A percentile compares a stretch with the other conserved stretches of the same genome.
Evolutionary conservation across 2,888 invertebrate genomes (phyloP).

Genomic region (Abscondita cerata): DNA sequence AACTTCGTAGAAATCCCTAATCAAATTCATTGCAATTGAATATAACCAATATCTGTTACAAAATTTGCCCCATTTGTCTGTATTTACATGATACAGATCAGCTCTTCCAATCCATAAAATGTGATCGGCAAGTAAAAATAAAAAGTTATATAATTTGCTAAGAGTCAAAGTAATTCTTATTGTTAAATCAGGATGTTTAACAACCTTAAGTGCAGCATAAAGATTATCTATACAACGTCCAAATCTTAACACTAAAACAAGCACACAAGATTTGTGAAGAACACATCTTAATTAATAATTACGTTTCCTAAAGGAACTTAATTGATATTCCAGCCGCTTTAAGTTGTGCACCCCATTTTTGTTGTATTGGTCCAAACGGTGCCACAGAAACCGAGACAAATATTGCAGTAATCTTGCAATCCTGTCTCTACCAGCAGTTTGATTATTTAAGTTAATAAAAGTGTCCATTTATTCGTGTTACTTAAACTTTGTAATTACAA

Average conservation of each 20-base stretch:
- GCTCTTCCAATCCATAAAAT: conserved; percentile 83
- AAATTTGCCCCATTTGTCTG: conserved; percentile 76
- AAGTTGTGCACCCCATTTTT: conserved; percentile 75
- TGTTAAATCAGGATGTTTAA: conserved; percentile 75
- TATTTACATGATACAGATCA: conserved; percentile 71
- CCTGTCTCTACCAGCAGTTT: conserved; percentile 62
- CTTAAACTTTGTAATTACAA: too few relatives aligned
- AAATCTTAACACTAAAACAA: conserved; percentile 78
- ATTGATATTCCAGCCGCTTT: conserved; percentile 80
- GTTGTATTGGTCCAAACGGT: conserved; percentile 71
- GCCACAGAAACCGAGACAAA: conserved; percentile 80
- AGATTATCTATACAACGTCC: conserved; percentile 85
- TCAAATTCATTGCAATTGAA: conserved; percentile 79
- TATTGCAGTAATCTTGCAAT: conserved; percentile 76
- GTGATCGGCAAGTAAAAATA: conserved; percentile 86
- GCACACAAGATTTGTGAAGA: background rate
- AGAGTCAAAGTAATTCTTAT: conserved; percentile 76
- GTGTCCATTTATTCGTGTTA: conserved; percentile 54
- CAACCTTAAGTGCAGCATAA: conserved; percentile 74
- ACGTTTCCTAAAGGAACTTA: conserved; percentile 89
- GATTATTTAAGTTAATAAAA: conserved; percentile 59
- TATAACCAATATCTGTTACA: conserved; percentile 87
- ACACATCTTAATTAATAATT: conserved; percentile 44
- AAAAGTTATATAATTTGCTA: conserved; percentile 79
- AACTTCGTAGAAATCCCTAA: conserved; percentile 87